Evolutionary conservation across 2,888 invertebrate species (phyloP), one percentile per base, ranked within the genome.

Genomic region (Cyaniris semiargus): DNA sequence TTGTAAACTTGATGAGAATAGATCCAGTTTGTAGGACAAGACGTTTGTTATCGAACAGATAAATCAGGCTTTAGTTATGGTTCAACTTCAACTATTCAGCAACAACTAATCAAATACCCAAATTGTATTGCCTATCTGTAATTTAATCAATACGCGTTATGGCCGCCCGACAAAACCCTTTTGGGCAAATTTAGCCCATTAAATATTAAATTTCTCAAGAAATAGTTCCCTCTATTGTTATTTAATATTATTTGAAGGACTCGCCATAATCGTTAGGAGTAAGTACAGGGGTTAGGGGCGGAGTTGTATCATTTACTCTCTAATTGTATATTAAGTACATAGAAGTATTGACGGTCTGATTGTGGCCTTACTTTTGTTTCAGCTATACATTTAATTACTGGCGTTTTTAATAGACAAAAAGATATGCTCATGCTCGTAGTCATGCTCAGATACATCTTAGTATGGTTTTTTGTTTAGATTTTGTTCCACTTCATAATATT

Each of bases 21-120:
- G 53, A 53, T 53, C 18, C 23, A 15, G 27, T 66, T 66, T 66
- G 21, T 27, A 27, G 27, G 7, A 4, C 18, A 23, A 48, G 48
- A 74, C 18, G 27, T 53, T 27, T 53, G 27, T 23, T 74, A 53
- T 53, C 48, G n/a, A 15, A 71, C 71, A 23, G 72, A 72, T 72
- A 72, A 38, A 38, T 72, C 72, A 44, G 6, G 72, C 23, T 48
- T 8, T 18, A 48, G 53, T 53, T 72, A 15, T 48, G 44, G 21
- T 44, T 74, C 8, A 74, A 74, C 74, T 74, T 48, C 23, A 74
- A 74, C 74, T 74, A 74, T 74, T 74, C 44, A 18, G 74, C 18
- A 48, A 23, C 72, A 74, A 74, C 27, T 74, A 74, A 74, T 74
- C 74, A 74, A 74, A 74, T 74, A 74, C 53, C 74, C 13, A 48